These are phyloP conservation scores for Globia sparganii DNA, from an alignment of 2,888 invertebrate species.

Conservation along the genomic window DNA sequence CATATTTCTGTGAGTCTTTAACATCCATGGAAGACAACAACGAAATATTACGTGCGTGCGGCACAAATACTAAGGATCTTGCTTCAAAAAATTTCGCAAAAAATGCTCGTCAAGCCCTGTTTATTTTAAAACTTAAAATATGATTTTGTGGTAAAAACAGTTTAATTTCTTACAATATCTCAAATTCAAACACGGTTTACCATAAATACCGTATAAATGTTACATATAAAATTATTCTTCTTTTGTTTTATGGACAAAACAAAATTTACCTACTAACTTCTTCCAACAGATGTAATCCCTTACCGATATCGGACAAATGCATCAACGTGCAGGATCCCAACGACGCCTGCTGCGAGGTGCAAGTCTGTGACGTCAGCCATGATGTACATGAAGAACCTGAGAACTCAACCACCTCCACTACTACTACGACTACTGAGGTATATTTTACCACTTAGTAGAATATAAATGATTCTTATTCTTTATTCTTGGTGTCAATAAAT, in stretches of 20 bases:
- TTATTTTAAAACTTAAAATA: too few species aligned
- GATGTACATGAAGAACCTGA: constrained; percentile 93
- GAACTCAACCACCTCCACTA: constrained; percentile 75
- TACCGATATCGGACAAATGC: constrained; percentile 92
- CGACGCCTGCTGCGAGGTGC: constrained; percentile 96
- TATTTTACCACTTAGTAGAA: neutral
- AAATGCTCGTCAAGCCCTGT: too few species aligned
- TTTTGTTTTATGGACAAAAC: neutral
- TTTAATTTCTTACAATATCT: too few species aligned
- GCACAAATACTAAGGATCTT: too few species aligned
- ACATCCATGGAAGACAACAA: too few species aligned
- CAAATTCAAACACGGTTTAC: too few species aligned
- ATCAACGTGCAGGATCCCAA: constrained; percentile 95
- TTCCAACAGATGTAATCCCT: constrained; percentile 90
- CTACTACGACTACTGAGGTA: constrained; percentile 71
- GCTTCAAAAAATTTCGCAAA: too few species aligned
- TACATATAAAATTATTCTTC: neutral
- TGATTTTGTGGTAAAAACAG: too few species aligned
- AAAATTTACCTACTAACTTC: neutral
- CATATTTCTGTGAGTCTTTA: neutral
- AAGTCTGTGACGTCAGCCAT: constrained; percentile 96
- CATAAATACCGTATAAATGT: neutral
- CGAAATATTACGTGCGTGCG: too few species aligned
- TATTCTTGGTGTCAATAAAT: too few species aligned
- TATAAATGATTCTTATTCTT: neutral